Percentiles rank a stretch among this genome's conserved stretches.
Conservation (phyloP, 1,140 invertebrate species). For the Arctopsyche grandis region DNA sequence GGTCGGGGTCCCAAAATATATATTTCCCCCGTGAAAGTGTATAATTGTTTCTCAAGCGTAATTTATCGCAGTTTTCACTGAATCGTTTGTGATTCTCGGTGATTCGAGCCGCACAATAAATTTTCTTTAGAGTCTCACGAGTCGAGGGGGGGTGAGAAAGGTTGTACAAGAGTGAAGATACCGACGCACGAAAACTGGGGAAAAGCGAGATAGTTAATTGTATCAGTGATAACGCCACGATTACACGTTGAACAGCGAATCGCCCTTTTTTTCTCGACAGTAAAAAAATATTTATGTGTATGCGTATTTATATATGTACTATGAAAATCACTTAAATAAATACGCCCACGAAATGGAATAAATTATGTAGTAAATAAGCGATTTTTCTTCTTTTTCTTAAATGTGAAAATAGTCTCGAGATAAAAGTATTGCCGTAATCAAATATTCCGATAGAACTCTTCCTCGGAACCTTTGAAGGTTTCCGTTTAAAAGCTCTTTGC, state of each 20-base stretch:
- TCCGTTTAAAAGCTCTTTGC: neutral
- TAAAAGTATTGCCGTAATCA: constrained; percentile 20
- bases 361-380: neutral
- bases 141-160: neutral
- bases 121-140: constrained; percentile 5
- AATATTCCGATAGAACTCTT: constrained; percentile 33
- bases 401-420: neutral
- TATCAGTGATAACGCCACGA: constrained; percentile 12
- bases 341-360: constrained; percentile 8
- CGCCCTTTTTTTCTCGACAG: too few relatives aligned
- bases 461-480: neutral
- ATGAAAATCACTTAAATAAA: neutral
- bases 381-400: neutral
- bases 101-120: constrained; percentile 33
- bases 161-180: neutral
- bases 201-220: constrained; percentile 23
- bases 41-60: constrained; percentile 32
- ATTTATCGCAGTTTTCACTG: constrained; percentile 36
- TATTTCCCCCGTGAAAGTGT: constrained; percentile 16
- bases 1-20: neutral
- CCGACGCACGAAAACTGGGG: constrained; percentile 4
- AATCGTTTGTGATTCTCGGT: constrained; percentile 17
- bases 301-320: too few relatives aligned
- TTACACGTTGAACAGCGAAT: neutral
- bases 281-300: too few relatives aligned